Conservation (phyloP, 2,113 vertebrate genomes). For the Sapajus apella region DNA sequence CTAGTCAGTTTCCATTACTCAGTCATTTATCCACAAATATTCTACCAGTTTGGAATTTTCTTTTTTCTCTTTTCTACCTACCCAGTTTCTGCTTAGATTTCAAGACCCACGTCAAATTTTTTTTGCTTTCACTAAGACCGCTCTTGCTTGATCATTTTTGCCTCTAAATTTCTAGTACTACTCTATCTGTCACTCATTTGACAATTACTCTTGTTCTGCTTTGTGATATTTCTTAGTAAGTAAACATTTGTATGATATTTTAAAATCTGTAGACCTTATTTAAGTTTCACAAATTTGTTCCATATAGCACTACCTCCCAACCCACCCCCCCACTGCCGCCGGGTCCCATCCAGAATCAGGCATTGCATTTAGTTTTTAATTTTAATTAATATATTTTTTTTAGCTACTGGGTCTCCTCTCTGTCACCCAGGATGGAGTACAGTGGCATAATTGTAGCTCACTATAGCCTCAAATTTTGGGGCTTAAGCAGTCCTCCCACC, state of each 20-base stretch:
- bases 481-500: no score
- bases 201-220: not conserved
- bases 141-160: not conserved
- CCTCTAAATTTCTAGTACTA: not conserved
- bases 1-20: not conserved
- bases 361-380: not conserved
- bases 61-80: not conserved
- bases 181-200: not conserved
- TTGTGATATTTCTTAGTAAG: not conserved
- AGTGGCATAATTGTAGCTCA: no score
- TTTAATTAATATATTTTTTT: no score
- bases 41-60: slow-evolving; percentile 5
- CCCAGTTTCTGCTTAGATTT: not conserved
- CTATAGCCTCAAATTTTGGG: no score
- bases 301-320: not conserved
- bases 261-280: not conserved
- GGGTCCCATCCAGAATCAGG: not conserved
- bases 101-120: not conserved
- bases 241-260: not conserved
- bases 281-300: not conserved
- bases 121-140: not conserved
- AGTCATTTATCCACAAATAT: slow-evolving; percentile 20
- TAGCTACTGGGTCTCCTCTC: no score
- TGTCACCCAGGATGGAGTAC: no score
- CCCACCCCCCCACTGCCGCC: not conserved